Evolutionary conservation across 2,797 vertebrate genomes (phyloP).

Genomic region (Poecilia velifera): DNA sequence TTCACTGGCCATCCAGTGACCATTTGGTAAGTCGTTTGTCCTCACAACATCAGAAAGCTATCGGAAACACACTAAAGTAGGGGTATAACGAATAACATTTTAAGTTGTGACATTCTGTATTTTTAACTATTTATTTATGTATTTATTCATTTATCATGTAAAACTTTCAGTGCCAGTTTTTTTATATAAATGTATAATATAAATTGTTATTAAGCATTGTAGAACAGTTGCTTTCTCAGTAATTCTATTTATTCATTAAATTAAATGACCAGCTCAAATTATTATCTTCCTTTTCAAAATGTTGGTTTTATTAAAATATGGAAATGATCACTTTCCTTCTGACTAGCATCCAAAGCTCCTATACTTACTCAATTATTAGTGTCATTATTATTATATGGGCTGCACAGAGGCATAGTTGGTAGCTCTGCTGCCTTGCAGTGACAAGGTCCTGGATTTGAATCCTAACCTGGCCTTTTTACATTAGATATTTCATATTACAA

Average conservation of each 20-base stretch:
- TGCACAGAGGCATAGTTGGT: too few relatives aligned
- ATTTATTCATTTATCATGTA: neutral
- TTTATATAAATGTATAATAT: too few relatives aligned
- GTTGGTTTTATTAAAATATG: neutral
- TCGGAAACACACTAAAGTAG: neutral
- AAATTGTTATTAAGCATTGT: neutral
- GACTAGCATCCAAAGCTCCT: neutral
- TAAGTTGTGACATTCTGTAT: neutral
- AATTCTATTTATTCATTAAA: neutral
- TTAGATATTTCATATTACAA: neutral
- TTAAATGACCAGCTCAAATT: neutral
- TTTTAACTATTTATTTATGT: neutral
- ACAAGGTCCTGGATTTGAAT: too few relatives aligned
- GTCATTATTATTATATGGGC: neutral
- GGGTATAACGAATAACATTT: neutral
- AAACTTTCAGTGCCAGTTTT: neutral
- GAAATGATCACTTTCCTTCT: neutral
- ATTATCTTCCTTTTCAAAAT: neutral
- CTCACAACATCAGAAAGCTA: neutral
- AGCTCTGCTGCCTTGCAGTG: too few relatives aligned
- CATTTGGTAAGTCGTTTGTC: conserved; percentile 77
- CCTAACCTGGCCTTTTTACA: neutral
- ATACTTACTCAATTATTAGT: neutral
- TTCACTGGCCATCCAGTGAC: conserved; percentile 90
- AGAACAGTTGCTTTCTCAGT: neutral